These are phyloP conservation scores for Chaetophractus vellerosus DNA, from an alignment of 2,797 vertebrate genomes.

Conservation along the genomic window DNA sequence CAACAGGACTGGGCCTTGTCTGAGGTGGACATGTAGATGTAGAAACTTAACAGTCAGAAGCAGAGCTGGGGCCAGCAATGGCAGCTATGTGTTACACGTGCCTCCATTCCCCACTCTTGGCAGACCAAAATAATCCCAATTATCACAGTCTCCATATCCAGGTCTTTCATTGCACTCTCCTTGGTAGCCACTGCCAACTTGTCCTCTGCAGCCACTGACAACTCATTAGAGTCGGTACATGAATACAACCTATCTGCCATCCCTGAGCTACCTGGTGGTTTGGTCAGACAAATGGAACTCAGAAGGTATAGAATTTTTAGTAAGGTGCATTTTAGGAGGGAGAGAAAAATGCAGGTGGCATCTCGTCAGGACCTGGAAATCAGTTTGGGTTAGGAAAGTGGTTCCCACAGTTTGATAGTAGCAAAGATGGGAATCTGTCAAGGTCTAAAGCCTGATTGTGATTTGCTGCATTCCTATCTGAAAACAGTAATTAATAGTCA, in stretches of 20 bases:
- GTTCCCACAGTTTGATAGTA: neutral
- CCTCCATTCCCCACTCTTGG: neutral
- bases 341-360: neutral
- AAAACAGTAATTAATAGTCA: conserved; percentile 3
- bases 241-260: neutral
- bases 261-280: neutral
- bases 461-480: neutral
- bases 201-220: neutral
- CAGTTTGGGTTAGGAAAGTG: neutral
- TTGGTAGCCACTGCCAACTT: neutral
- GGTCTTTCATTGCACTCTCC: neutral
- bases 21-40: neutral
- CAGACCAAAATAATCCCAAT: neutral
- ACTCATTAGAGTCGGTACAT: neutral
- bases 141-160: neutral
- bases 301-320: neutral
- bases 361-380: neutral
- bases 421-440: neutral
- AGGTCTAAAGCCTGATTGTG: neutral
- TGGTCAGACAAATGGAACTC: neutral
- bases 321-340: neutral
- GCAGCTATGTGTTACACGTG: neutral
- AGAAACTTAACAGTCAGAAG: conserved; percentile 3
- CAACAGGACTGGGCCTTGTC: neutral
- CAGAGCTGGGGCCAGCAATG: neutral